These are phyloP conservation scores for Mesembrinibis cayennensis DNA, from an alignment of 2,113 vertebrate genomes.

Conservation along the genomic window DNA sequence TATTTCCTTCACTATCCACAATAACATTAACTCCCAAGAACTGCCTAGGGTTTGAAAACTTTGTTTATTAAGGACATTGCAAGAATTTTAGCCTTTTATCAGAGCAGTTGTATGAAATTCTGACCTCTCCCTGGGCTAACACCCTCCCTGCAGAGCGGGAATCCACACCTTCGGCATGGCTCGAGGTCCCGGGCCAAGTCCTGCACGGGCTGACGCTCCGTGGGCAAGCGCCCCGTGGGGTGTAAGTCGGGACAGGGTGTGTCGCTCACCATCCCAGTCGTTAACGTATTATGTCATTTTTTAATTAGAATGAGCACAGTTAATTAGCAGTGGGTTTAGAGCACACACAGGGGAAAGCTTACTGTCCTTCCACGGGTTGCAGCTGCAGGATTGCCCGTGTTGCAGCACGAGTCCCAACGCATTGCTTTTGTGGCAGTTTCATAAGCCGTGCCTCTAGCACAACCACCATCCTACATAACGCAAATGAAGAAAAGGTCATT, in stretches of 20 bases:
- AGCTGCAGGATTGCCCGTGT: background rate
- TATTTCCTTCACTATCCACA: fast-evolving
- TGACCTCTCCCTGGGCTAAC: background rate
- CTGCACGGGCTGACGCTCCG: fast-evolving
- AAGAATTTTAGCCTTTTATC: background rate
- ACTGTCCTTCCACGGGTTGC: background rate
- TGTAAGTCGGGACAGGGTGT: background rate
- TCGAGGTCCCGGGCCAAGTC: fast-evolving
- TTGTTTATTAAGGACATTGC: background rate
- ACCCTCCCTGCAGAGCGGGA: background rate
- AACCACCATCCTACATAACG: background rate
- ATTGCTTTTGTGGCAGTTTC: background rate
- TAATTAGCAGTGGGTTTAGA: background rate
- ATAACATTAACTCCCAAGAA: background rate
- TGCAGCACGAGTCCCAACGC: background rate
- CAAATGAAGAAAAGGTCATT: background rate
- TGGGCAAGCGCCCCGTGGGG: background rate
- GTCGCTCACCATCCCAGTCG: fast-evolving
- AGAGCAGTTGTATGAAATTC: background rate
- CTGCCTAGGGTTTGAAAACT: background rate
- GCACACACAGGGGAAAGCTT: background rate
- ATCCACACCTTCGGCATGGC: background rate
- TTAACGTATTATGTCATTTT: fast-evolving
- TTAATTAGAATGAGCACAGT: background rate
- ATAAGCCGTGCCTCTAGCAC: background rate